Evolutionary conservation across 2,888 invertebrate species (phyloP).

Genomic region (Lithosia quadra): DNA sequence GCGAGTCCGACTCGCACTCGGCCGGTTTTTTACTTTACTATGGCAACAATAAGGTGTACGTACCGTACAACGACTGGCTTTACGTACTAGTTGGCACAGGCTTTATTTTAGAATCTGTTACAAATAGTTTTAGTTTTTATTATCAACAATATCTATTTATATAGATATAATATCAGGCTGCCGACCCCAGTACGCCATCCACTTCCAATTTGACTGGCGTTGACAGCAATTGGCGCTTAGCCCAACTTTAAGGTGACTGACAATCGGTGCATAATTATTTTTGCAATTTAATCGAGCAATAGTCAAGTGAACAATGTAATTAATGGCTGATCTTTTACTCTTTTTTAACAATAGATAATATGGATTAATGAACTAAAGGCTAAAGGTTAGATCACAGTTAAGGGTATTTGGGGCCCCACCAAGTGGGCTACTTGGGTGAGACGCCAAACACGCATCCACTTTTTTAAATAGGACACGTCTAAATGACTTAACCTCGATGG

Average conservation of each 20-base stretch:
- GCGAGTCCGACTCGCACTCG: too few species aligned
- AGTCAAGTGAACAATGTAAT: background rate
- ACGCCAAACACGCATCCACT: too few species aligned
- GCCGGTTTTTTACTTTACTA: too few species aligned
- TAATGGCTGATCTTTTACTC: slow-evolving; percentile 6
- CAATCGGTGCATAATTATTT: slow-evolving; percentile 13
- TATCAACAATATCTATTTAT: background rate
- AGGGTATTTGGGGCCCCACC: too few species aligned
- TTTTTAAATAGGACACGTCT: too few species aligned
- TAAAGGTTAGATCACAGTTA: background rate
- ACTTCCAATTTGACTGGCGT: slow-evolving; percentile 30
- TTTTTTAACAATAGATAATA: background rate
- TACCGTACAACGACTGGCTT: too few species aligned
- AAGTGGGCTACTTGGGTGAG: too few species aligned
- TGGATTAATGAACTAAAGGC: background rate
- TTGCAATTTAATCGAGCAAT: slow-evolving; percentile 7
- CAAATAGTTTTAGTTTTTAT: too few species aligned
- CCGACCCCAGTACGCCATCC: background rate
- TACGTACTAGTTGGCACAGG: too few species aligned
- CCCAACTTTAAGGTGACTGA: slow-evolving; percentile 28
- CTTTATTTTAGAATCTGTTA: too few species aligned
- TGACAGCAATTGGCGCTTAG: slow-evolving; percentile 52
- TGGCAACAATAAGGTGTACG: too few species aligned
- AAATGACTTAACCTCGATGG: too few species aligned
- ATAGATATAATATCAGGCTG: background rate